A percentile compares a stretch with the other conserved stretches of the same genome.
Conservation (phyloP, 2,113 vertebrate genomes). For the Nesoenas mayeri region DNA sequence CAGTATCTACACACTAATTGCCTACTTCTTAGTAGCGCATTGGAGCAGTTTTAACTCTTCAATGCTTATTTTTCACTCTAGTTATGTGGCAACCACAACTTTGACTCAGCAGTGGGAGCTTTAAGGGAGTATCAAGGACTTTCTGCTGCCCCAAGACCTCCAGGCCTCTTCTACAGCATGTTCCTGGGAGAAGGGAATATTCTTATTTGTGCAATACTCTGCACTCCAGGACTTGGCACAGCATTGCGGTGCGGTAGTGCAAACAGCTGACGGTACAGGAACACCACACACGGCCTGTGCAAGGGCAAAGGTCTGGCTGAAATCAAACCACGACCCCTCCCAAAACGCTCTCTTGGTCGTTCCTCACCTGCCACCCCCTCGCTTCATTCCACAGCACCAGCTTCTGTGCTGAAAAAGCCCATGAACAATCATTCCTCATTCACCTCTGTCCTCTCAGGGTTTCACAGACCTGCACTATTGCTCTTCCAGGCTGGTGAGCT, state of each 20-base stretch:
- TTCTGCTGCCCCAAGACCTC: neutral
- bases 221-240: neutral
- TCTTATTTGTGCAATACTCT: neutral
- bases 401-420: neutral
- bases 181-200: neutral
- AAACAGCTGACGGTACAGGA: too few species aligned
- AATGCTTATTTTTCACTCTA: neutral
- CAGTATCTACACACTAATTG: neutral
- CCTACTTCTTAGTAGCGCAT: fast-evolving
- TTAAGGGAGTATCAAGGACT: neutral
- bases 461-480: neutral
- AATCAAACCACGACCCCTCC: neutral
- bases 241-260: too few species aligned
- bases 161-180: fast-evolving
- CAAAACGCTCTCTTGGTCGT: fast-evolving
- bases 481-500: neutral
- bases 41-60: neutral
- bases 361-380: neutral
- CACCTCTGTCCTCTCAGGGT: neutral
- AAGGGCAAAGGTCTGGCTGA: neutral
- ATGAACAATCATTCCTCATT: neutral
- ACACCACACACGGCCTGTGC: neutral
- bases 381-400: neutral
- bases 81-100: neutral
- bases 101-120: neutral